Conservation (phyloP, 2,797 vertebrate genomes). For the Eulemur coronatus region DNA sequence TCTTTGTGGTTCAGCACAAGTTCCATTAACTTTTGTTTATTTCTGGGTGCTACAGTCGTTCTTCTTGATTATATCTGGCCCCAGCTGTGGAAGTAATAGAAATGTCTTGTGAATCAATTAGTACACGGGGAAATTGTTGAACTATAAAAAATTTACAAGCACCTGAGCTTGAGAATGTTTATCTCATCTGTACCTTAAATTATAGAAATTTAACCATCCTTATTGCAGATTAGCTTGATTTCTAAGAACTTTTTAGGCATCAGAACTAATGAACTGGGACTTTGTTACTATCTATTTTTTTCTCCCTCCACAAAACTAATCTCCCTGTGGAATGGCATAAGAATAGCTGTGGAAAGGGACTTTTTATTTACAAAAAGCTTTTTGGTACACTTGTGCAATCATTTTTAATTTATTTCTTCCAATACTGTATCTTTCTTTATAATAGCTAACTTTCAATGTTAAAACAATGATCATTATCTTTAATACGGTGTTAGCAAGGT, state of each 20-base stretch:
- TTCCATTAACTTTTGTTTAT: constrained; percentile 73
- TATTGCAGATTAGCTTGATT: constrained; percentile 25
- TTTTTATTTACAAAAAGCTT: neutral
- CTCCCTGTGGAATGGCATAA: neutral
- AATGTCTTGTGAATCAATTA: constrained; percentile 60
- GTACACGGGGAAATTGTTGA: neutral
- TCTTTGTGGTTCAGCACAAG: constrained; percentile 56
- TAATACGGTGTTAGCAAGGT: neutral
- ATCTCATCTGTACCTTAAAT: constrained; percentile 59
- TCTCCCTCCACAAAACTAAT: neutral
- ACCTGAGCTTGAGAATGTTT: constrained; percentile 42
- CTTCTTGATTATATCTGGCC: constrained; percentile 59
- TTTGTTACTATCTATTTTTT: neutral
- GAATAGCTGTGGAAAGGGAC: neutral
- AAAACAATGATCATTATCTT: neutral
- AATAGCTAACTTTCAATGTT: neutral
- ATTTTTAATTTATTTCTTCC: neutral
- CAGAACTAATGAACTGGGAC: constrained; percentile 44
- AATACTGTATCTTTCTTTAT: neutral
- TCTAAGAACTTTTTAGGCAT: constrained; percentile 35
- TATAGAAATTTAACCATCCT: constrained; percentile 38
- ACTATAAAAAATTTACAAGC: constrained; percentile 41
- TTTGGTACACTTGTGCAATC: neutral
- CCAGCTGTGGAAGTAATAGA: constrained; percentile 54
- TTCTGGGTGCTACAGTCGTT: constrained; percentile 44